Base-by-base conservation (phyloP, 2,113 vertebrate species). In the Guaruba guarouba region DNA sequence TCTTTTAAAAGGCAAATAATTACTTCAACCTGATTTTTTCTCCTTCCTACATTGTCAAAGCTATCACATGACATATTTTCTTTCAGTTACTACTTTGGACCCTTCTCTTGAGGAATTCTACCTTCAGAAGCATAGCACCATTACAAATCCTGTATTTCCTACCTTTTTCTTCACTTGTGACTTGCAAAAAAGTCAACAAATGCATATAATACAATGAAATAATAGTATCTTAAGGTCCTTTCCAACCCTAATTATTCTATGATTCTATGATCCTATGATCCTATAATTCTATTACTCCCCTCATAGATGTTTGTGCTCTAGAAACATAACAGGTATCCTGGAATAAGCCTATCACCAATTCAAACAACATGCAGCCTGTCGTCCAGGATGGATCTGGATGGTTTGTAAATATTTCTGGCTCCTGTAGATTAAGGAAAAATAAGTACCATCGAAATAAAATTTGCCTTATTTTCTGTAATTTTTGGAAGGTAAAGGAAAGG, bases 341-440 rank as follows among this genome's bases (percentile, higher is more conserved):
- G 24, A 67, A 57, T 66, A 73, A 37, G 17, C 59, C 24, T 76
- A 80, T 51, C 41, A 90, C 7, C 41, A 80, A 93, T 63, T 87
- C 83, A 92, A 89, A 73, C 49, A 87, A 71, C 31, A 73, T 27
- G 7, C 16, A 85, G 63, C 18, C 41, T 88, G 82, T 93, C 37
- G 29, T 70, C 41, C 59, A 70, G n/a, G n/a, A 86, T 80, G 41
- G 46, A 70, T 76, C 71, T 77, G 25, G 68, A 66, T 74, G 54
- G 43, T 88, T 76, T 85, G 66, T 83, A 96, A 90, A 79, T 77
- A 90, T 90, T 93, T 91, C 74, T 95, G 19, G 8, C 69, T 87
- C 91, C 57, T 24, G 16, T 35, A 83, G 37, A 80, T 70, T 81
- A 92, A 28, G 27, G 20, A 83, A 29, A 94, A 90, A 54, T 78